Conservation (phyloP, 2,888 invertebrate genomes). For the Eucriotettix oculatus region DNA sequence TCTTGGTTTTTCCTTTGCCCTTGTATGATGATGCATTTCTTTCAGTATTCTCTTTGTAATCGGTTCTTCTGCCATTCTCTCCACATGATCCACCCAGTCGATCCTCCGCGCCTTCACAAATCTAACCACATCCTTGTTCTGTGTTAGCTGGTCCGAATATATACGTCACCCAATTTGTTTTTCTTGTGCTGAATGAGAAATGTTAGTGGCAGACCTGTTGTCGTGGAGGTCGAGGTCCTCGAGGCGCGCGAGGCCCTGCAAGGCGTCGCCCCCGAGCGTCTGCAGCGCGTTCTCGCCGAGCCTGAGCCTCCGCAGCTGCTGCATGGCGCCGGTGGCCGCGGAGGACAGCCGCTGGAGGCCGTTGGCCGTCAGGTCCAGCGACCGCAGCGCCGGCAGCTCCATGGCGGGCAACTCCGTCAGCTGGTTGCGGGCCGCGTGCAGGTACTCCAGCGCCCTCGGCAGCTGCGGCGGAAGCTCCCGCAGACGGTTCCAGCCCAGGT, state of each 20-base stretch:
- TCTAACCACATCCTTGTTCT: too few species aligned
- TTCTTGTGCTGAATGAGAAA: too few species aligned
- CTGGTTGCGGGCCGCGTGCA: slow-evolving; percentile 53
- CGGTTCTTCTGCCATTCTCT: too few species aligned
- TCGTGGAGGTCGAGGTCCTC: slow-evolving; percentile 59
- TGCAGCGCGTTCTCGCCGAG: slow-evolving; percentile 57
- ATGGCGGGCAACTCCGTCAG: slow-evolving; percentile 48
- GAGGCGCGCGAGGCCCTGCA: slow-evolving; percentile 49
- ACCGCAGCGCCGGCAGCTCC: slow-evolving; percentile 49
- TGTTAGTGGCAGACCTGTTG: slow-evolving; percentile 37
- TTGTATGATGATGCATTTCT: too few species aligned
- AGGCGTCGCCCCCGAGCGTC: slow-evolving; percentile 47
- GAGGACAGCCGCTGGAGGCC: slow-evolving; percentile 51
- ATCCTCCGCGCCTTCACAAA: too few species aligned
- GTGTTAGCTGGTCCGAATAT: too few species aligned
- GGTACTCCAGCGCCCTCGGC: slow-evolving; percentile 58
- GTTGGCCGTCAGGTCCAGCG: slow-evolving; percentile 58
- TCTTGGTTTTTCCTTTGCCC: too few species aligned
- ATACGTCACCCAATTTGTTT: too few species aligned
- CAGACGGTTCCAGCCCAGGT: slow-evolving; percentile 54
- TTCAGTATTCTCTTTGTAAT: too few species aligned
- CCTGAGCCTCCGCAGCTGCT: slow-evolving; percentile 49
- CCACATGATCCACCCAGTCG: too few species aligned
- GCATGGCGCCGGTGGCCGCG: slow-evolving; percentile 44
- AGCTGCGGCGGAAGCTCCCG: slow-evolving; percentile 61